Evolutionary conservation across 2,797 vertebrate genomes (phyloP).

Genomic region (Pseudochirops cupreus): DNA sequence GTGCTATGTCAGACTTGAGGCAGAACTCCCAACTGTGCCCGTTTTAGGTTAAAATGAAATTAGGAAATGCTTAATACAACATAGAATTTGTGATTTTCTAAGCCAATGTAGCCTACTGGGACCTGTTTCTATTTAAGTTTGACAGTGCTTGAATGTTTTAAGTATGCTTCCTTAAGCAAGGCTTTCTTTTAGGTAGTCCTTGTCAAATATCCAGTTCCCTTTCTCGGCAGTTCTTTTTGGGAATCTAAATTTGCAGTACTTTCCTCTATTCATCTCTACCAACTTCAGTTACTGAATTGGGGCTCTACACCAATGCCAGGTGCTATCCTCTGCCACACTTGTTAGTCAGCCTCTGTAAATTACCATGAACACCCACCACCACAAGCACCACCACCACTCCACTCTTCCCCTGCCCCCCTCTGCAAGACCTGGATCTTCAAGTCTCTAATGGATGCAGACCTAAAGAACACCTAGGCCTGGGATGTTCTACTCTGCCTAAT

Average conservation of each 20-base stretch:
- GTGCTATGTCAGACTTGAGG: too few species aligned
- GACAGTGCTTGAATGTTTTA: neutral
- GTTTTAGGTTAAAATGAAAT: neutral
- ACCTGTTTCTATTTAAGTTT: neutral
- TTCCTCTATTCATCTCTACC: too few species aligned
- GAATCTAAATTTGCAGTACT: neutral
- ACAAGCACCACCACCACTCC: too few species aligned
- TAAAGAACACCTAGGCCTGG: neutral
- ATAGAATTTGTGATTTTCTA: neutral
- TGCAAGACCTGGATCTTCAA: neutral
- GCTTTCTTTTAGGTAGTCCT: neutral
- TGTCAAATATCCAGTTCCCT: constrained; percentile 37
- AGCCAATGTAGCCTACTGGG: neutral
- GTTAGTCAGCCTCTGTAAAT: neutral
- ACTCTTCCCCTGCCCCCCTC: too few species aligned
- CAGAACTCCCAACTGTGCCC: too few species aligned
- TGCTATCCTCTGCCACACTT: neutral
- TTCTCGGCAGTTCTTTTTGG: constrained; percentile 49
- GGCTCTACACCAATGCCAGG: neutral
- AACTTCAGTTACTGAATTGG: too few species aligned
- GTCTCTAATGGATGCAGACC: neutral
- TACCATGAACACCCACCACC: neutral
- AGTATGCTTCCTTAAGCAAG: neutral
- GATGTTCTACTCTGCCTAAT: neutral
- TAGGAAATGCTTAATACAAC: neutral